Evolutionary conservation across 2,888 invertebrate genomes (phyloP).

Genomic region (Drosophila paramelanica): DNA sequence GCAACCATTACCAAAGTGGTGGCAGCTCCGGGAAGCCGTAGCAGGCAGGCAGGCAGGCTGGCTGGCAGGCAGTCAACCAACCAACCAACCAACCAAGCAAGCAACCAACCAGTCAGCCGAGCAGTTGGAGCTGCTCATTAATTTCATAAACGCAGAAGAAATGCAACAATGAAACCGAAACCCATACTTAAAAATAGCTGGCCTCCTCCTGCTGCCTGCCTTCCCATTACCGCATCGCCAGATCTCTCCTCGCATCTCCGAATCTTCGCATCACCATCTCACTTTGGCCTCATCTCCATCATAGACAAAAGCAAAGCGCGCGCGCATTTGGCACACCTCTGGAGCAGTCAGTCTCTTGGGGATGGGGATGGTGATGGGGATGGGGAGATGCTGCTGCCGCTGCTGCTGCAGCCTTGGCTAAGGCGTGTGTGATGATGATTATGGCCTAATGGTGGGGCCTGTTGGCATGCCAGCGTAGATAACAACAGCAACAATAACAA

Average conservation of each 20-base stretch:
- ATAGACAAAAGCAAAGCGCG: slow-evolving; percentile 58
- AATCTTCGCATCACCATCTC: slow-evolving; percentile 9
- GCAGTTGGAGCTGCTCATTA: slow-evolving; percentile 69
- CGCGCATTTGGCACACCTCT: slow-evolving; percentile 65
- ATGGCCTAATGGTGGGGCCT: slow-evolving; percentile 79
- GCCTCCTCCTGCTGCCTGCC: slow-evolving; percentile 34
- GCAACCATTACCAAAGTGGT: slow-evolving; percentile 53
- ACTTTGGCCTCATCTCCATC: slow-evolving; percentile 17
- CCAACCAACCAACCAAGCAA: slow-evolving; percentile 5
- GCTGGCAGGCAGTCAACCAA: slow-evolving; percentile 4
- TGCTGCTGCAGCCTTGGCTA: slow-evolving; percentile 60
- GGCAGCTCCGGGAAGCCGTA: neutral
- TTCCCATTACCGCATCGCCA: slow-evolving; percentile 24
- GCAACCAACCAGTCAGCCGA: neutral
- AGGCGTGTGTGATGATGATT: slow-evolving; percentile 80
- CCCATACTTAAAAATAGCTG: slow-evolving; percentile 79
- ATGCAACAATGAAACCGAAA: slow-evolving; percentile 81
- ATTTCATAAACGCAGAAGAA: slow-evolving; percentile 79
- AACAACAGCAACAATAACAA: slow-evolving; percentile 50
- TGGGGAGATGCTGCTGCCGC: too few relatives aligned
- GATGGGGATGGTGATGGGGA: neutral
- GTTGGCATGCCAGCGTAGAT: slow-evolving; percentile 71
- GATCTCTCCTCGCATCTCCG: neutral
- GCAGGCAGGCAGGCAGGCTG: neutral
- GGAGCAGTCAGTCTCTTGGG: slow-evolving; percentile 19